Base-by-base conservation (phyloP, 2,888 invertebrate genomes). In the Ormyrus nitidulus region DNA sequence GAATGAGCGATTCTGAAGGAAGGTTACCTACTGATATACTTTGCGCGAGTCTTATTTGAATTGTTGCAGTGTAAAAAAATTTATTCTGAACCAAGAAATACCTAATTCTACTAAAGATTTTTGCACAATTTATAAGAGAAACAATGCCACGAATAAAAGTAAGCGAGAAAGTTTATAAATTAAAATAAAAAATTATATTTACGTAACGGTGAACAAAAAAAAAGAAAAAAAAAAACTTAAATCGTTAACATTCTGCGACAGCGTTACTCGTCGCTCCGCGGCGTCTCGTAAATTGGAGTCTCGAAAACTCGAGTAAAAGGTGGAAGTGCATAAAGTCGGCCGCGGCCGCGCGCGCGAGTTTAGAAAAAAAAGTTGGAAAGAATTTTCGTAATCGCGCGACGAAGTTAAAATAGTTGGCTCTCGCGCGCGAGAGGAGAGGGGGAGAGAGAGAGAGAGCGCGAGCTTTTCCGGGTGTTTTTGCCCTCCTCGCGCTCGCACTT, bases 371-470 rank as follows among this genome's bases (percentile, higher is more conserved):
- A 56, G 69, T 54, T 68, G 10, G 11, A 46, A 71, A 68, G 68
- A 71, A 46, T 71, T 77, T 71, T 59, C 48, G 46, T 34, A 53
- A 73, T 68, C 54, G 66, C 19, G 49, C 8, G 11, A n/a, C 34
- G 19, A 71, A 77, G 65, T 71, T 77, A 65, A 77, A 77, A 71
- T 71, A 65, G 64, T 62, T 64, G 34, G 34, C n/a, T n/a, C 9
- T n/a, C 9, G 53, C 61, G n/a, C 64, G 34, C 51, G 56, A 62
- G 34, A 34, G 34, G 34, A 34, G 34, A 13, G 13, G 13, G 13
- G 0, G 34, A 34, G 34, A 34, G 34, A 4, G 34, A 34, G 34
- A 34, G 34, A 34, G 34, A 34, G 34, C 2, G 34, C 2, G 34
- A 70, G 69, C 62, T 66, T 51, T 44, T 61, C 44, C 6, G 34